Percentiles rank a stretch among this genome's conserved stretches.
These are phyloP conservation scores for Archilochus colubris DNA, from an alignment of 2,113 vertebrate species.

Conservation along the genomic window DNA sequence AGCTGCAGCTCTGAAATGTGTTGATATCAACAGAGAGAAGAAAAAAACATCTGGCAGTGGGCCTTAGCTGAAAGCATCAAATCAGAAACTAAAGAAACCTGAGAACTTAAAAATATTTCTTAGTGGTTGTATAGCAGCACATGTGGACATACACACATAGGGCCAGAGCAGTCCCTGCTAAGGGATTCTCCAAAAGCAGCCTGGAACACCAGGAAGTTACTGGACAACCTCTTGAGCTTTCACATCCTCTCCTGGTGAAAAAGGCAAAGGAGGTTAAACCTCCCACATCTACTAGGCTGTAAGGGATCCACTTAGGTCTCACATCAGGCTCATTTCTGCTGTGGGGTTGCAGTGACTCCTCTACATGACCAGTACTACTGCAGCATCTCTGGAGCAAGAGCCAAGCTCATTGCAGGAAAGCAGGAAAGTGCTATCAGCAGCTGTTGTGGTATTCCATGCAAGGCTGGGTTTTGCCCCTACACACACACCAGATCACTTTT, in stretches of 20 bases:
- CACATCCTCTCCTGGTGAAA: neutral
- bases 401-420: neutral
- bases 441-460: neutral
- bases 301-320: neutral
- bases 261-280: constrained; percentile 14
- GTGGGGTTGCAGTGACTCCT: neutral
- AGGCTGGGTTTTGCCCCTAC: neutral
- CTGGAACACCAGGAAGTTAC: neutral
- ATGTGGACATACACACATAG: neutral
- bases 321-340: neutral
- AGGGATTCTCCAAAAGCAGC: neutral
- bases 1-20: neutral
- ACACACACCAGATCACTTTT: neutral
- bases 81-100: neutral
- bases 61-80: neutral
- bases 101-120: neutral
- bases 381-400: neutral
- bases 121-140: neutral
- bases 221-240: neutral
- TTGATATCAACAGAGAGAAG: neutral
- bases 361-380: neutral
- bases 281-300: neutral
- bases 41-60: neutral
- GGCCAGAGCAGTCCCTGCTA: neutral
- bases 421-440: neutral